Evolutionary conservation across 2,888 invertebrate species (phyloP).

Genomic region (Drosophila conformis): DNA sequence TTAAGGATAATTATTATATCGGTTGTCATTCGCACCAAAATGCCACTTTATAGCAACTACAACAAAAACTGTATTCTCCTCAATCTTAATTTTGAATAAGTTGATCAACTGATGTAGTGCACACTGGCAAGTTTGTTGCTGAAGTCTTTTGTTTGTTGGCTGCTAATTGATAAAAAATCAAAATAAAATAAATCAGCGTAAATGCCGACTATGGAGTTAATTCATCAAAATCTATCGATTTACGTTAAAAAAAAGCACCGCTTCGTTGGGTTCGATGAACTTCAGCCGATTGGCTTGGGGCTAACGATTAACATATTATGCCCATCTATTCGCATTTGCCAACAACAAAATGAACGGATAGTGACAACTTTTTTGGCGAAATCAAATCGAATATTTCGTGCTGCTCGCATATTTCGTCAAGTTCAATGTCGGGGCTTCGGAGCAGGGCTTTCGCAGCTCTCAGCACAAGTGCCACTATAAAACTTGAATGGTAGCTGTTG

Average conservation of each 20-base stretch:
- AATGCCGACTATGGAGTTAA: background rate
- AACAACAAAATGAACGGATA: constrained; percentile 1
- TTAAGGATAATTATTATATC: background rate
- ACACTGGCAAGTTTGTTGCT: constrained; percentile 3
- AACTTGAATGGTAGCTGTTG: background rate
- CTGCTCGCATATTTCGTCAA: constrained; percentile 41
- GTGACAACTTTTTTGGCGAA: constrained; percentile 8
- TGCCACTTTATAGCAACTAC: background rate
- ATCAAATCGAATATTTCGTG: constrained; percentile 21
- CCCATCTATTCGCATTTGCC: constrained; percentile 21
- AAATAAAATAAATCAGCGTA: background rate
- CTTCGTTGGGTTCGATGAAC: constrained; percentile 28
- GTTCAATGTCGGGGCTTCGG: constrained; percentile 52
- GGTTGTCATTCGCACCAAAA: background rate
- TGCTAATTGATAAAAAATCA: background rate
- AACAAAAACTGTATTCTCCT: background rate
- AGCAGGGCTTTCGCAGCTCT: constrained; percentile 2
- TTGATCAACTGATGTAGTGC: background rate
- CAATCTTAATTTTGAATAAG: background rate
- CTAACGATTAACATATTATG: constrained; percentile 38
- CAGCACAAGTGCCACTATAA: background rate
- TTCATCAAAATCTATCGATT: background rate
- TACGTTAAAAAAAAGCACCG: background rate
- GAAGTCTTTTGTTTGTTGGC: background rate
- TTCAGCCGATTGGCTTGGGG: background rate